These are phyloP conservation scores for Oryzias dopingdopingensis DNA, from an alignment of 2,797 vertebrate species.

Conservation along the genomic window DNA sequence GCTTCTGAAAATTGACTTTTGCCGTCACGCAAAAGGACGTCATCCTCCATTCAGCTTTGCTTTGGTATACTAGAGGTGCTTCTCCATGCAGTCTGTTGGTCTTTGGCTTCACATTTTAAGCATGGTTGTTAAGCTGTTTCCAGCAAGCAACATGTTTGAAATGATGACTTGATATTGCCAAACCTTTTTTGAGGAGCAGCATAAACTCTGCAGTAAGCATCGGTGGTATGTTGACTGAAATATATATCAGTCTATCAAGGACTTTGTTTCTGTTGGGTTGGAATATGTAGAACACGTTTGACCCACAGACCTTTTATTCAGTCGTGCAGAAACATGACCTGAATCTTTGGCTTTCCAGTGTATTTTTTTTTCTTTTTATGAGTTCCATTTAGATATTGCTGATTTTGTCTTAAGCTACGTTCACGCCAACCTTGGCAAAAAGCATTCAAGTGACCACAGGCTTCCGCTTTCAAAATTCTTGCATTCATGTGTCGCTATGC, in stretches of 20 bases:
- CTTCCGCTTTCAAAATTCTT: too few species aligned
- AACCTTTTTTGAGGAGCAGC: slow-evolving; percentile 41
- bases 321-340: slow-evolving; percentile 21
- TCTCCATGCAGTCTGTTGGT: slow-evolving; percentile 36
- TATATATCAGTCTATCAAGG: slow-evolving; percentile 35
- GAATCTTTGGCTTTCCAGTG: slow-evolving; percentile 31
- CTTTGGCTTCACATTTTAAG: slow-evolving; percentile 60
- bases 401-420: not conserved
- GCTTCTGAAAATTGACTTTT: slow-evolving; percentile 52
- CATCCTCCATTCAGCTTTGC: slow-evolving; percentile 55
- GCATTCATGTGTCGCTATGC: too few species aligned
- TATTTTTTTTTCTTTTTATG: slow-evolving; percentile 19
- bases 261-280: slow-evolving; percentile 37
- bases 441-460: too few species aligned
- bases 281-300: slow-evolving; percentile 41
- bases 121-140: slow-evolving; percentile 67
- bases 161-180: slow-evolving; percentile 57
- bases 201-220: slow-evolving; percentile 31
- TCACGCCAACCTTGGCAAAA: too few species aligned
- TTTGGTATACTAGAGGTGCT: slow-evolving; percentile 21
- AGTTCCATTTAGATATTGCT: slow-evolving; percentile 10
- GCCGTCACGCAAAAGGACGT: slow-evolving; percentile 57
- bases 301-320: slow-evolving; percentile 20
- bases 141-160: slow-evolving; percentile 63
- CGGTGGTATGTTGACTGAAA: not conserved